A percentile compares a stretch with the other conserved stretches of the same genome.
These are phyloP conservation scores for Lithophane leautieri DNA, from an alignment of 2,888 invertebrate genomes.

Conservation along the genomic window DNA sequence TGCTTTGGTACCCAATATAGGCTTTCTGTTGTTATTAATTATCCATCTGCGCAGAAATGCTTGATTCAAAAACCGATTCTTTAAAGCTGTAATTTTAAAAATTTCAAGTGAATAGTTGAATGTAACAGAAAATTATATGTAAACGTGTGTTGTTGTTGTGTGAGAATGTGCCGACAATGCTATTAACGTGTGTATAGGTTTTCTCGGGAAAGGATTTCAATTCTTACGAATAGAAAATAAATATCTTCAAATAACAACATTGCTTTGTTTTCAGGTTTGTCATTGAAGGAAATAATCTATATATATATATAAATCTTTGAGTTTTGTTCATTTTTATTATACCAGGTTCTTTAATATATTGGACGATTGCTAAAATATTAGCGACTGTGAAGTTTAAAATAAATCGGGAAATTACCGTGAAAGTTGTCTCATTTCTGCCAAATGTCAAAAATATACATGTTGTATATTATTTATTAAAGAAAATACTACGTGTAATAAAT, in stretches of 20 bases:
- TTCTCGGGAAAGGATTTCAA: not conserved
- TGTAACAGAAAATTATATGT: too few relatives aligned
- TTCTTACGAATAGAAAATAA: not conserved
- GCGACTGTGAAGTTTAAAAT: conserved; percentile 5
- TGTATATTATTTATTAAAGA: not conserved
- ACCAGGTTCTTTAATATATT: conserved; percentile 22
- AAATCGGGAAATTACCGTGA: conserved; percentile 15
- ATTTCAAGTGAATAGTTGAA: not conserved
- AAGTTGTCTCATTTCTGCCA: conserved; percentile 10
- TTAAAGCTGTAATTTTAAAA: not conserved
- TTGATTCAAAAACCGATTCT: not conserved
- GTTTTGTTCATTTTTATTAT: not conserved
- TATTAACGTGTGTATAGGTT: not conserved
- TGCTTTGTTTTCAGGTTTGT: not conserved
- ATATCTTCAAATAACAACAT: too few relatives aligned
- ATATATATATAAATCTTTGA: too few relatives aligned
- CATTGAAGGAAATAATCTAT: not conserved
- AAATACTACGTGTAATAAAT: conserved; percentile 12
- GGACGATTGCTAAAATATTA: not conserved
- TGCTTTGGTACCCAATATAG: not conserved
- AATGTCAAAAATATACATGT: not conserved
- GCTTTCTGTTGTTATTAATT: too few relatives aligned
- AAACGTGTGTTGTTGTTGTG: too few relatives aligned
- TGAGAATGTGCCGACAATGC: too few relatives aligned
- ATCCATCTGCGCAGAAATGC: too few relatives aligned